These are phyloP conservation scores for Paragorgia papillata DNA, from an alignment of 92 coral and sea anemone species.

Conservation along the genomic window DNA sequence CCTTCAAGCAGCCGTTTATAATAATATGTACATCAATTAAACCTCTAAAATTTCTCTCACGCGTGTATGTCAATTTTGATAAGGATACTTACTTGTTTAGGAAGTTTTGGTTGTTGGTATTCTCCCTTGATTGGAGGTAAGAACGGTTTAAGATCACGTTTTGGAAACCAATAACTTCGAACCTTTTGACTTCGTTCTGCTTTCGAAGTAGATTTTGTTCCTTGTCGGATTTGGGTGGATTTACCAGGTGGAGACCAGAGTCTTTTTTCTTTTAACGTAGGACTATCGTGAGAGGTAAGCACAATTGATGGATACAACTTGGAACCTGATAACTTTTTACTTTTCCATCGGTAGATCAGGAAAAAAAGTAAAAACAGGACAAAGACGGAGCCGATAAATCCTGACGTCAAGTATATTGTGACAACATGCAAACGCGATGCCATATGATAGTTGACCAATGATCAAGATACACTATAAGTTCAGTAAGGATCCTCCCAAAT, in stretches of 20 bases:
- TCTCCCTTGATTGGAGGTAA: constrained; percentile 19
- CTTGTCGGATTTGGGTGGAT: neutral
- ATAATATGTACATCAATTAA: too few relatives aligned
- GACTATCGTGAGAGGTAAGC: constrained; percentile 35
- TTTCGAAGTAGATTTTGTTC: neutral
- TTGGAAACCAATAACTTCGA: constrained; percentile 45
- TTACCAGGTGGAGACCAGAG: constrained; percentile 28
- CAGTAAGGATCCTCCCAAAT: too few relatives aligned
- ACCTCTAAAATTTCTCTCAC: too few relatives aligned
- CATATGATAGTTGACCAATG: too few relatives aligned
- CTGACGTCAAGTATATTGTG: constrained; percentile 12
- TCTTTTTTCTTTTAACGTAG: constrained; percentile 34
- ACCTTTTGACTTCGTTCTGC: constrained; percentile 4
- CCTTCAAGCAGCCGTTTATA: too few relatives aligned
- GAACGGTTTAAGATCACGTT: constrained; percentile 36
- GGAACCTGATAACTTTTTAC: neutral
- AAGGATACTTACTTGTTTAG: constrained; percentile 6
- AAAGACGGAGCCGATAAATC: neutral
- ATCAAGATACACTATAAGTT: too few relatives aligned
- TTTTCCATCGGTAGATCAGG: constrained; percentile 28
- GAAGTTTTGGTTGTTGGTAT: constrained; percentile 27
- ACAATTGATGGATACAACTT: constrained; percentile 28
- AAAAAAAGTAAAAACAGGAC: constrained; percentile 9
- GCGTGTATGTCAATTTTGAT: too few relatives aligned
- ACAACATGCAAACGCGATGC: neutral